These are phyloP conservation scores for Daubentonia madagascariensis DNA, from an alignment of 2,113 vertebrate species.

Conservation along the genomic window DNA sequence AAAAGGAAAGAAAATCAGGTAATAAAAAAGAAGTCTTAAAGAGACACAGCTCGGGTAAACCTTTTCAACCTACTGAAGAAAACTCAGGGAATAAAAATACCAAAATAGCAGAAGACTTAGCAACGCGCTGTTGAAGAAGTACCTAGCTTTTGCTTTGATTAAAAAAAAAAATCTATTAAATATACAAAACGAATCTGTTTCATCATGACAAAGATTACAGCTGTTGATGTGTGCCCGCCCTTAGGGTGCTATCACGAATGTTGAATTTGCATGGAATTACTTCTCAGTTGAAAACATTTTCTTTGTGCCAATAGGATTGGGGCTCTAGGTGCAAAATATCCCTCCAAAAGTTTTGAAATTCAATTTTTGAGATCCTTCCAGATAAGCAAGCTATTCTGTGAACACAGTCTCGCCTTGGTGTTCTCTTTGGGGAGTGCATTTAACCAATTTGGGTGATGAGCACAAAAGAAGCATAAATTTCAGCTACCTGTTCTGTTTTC, in stretches of 20 bases:
- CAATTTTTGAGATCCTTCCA: neutral
- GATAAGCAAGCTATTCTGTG: neutral
- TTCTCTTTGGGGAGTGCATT: neutral
- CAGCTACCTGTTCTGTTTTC: neutral
- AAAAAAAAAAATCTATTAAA: neutral
- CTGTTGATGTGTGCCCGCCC: neutral
- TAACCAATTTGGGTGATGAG: neutral
- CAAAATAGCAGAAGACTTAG: neutral
- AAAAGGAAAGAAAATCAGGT: constrained; percentile 28
- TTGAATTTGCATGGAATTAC: constrained; percentile 34
- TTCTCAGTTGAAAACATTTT: constrained; percentile 43
- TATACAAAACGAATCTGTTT: neutral
- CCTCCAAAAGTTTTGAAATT: constrained; percentile 40
- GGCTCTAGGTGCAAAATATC: neutral
- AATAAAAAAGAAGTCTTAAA: constrained; percentile 60
- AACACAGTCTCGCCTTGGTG: neutral
- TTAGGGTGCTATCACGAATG: neutral
- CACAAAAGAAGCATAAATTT: neutral
- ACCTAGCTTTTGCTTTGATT: neutral
- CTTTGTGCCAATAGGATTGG: neutral
- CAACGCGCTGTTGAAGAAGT: neutral
- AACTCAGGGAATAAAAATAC: neutral
- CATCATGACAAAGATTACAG: constrained; percentile 10
- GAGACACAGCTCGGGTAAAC: constrained; percentile 35
- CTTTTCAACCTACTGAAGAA: constrained; percentile 26